A percentile compares a stretch with the other conserved stretches of the same genome.
Evolutionary conservation across 2,113 vertebrate genomes (phyloP).

Genomic region (Ictalurus punctatus): DNA sequence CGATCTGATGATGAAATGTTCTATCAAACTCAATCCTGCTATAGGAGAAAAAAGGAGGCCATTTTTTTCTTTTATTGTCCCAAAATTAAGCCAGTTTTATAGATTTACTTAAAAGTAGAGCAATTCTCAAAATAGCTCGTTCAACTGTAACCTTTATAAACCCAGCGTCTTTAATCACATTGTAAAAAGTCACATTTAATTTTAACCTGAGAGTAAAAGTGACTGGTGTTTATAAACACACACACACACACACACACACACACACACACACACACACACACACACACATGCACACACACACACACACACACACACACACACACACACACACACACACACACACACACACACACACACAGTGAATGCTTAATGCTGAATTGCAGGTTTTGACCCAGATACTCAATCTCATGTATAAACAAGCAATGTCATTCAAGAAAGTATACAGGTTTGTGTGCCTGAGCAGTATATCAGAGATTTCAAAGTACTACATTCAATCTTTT

Average conservation of each 20-base stretch:
- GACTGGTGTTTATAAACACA: not conserved
- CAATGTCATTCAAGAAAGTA: not conserved
- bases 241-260: not conserved
- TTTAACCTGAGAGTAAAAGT: not conserved
- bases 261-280: too few species aligned
- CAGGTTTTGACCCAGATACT: constrained; percentile 15
- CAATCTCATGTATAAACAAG: constrained; percentile 7
- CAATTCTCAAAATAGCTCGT: not conserved
- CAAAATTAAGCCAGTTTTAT: not conserved
- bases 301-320: constrained; percentile 18
- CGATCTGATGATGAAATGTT: not conserved
- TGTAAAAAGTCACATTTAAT: not conserved
- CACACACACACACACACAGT: not conserved
- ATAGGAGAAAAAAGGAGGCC: not conserved
- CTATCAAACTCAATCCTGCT: not conserved
- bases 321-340: not conserved
- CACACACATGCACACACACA: not conserved
- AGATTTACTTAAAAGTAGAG: not conserved
- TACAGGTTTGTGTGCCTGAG: not conserved
- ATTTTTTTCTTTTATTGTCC: too few species aligned
- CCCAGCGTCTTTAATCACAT: not conserved
- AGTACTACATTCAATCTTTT: not conserved
- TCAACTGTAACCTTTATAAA: not conserved
- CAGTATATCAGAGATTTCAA: not conserved
- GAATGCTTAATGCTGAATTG: constrained; percentile 22